Conservation (phyloP, 2,113 vertebrate genomes). For the Piaya cayana region DNA sequence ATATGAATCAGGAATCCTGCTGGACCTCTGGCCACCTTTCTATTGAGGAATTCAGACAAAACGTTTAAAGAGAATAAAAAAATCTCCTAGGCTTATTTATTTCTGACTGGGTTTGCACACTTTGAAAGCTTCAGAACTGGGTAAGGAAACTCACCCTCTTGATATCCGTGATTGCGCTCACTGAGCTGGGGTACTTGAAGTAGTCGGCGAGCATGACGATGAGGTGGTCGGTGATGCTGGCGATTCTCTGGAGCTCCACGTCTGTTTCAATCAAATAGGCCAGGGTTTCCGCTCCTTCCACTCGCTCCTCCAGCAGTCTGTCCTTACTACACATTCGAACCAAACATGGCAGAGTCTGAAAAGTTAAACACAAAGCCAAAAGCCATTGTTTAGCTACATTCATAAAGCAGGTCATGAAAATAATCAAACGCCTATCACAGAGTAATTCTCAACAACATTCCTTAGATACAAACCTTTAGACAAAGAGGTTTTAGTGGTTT, state of each 20-base stretch:
- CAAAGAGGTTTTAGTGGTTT: background rate
- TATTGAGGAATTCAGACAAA: background rate
- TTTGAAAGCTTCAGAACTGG: background rate
- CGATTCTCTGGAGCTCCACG: conserved; percentile 94
- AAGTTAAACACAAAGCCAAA: background rate
- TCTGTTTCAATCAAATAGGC: conserved; percentile 98
- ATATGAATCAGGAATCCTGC: background rate
- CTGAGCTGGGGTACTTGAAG: conserved; percentile 99
- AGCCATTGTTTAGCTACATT: background rate
- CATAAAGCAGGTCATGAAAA: background rate
- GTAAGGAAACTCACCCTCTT: conserved; percentile 87
- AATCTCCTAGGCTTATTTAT: background rate
- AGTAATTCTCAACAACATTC: background rate
- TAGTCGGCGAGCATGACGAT: conserved; percentile 97
- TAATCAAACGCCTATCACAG: background rate
- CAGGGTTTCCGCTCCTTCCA: conserved; percentile 95
- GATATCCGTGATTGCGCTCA: conserved; percentile 97
- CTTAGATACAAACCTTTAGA: background rate
- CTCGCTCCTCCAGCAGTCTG: conserved; percentile 92
- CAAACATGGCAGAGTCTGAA: conserved; percentile 93
- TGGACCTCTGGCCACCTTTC: background rate
- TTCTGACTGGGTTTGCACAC: background rate
- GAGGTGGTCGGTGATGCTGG: conserved; percentile 96
- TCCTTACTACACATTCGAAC: conserved; percentile 99
- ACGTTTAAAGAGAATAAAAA: background rate